Conservation (phyloP, 2,113 vertebrate species). For the Anhinga rufa region DNA sequence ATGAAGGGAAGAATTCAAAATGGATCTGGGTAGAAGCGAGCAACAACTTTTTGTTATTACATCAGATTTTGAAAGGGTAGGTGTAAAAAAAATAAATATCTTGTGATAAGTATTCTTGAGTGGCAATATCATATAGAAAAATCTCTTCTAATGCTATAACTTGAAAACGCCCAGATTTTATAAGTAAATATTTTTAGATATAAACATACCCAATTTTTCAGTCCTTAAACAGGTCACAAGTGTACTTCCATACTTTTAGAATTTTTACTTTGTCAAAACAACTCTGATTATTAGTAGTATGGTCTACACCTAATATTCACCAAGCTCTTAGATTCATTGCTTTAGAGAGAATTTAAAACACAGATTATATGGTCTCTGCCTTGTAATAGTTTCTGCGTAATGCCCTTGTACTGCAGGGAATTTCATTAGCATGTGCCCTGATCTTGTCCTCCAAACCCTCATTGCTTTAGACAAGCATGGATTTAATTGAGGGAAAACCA, state of each 20-base stretch:
- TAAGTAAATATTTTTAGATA: background rate
- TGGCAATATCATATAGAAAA: background rate
- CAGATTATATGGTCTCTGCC: slow-evolving; percentile 25
- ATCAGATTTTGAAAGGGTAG: background rate
- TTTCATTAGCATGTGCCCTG: slow-evolving; percentile 67
- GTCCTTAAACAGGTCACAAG: background rate
- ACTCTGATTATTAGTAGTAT: background rate
- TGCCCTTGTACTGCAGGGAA: slow-evolving; percentile 61
- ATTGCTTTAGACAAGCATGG: slow-evolving; percentile 66
- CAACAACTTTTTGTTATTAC: background rate
- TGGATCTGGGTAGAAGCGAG: background rate
- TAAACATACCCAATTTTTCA: background rate
- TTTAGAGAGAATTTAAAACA: slow-evolving; percentile 59
- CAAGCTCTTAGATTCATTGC: background rate
- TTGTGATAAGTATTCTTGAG: background rate
- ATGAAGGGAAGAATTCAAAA: background rate
- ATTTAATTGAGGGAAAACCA: slow-evolving; percentile 75
- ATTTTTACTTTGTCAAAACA: background rate
- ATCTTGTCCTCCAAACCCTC: slow-evolving; percentile 64
- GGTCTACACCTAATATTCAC: background rate
- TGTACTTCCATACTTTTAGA: background rate
- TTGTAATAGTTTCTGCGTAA: slow-evolving; percentile 25
- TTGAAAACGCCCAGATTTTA: background rate
- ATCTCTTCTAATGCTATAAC: background rate
- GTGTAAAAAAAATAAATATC: background rate